phyloP scores from a whole-genome alignment of 2,113 vertebrate genomes.

The Nanger granti region DNA sequence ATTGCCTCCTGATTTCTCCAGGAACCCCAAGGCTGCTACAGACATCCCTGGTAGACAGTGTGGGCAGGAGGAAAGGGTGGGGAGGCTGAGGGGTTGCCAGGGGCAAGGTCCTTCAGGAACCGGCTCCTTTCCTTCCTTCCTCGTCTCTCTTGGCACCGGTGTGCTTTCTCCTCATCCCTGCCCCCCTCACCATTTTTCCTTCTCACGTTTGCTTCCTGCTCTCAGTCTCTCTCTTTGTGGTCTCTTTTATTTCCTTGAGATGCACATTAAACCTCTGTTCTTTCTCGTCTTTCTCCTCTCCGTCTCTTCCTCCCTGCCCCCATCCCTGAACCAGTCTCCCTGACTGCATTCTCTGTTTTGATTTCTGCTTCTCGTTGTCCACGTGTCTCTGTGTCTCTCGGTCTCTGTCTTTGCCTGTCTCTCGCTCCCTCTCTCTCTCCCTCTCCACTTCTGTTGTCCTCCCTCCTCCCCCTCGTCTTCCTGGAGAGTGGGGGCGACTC shows the following conservation, averaged over 20 bases:
- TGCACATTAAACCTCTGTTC: neutral
- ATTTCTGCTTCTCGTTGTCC: neutral
- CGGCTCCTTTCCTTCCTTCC: neutral
- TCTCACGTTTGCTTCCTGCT: neutral
- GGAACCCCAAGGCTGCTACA: rapidly evolving
- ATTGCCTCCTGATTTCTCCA: neutral
- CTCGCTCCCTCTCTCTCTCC: neutral
- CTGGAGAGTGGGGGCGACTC: conserved; percentile 32
- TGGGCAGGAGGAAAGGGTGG: neutral
- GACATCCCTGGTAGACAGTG: neutral
- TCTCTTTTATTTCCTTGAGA: neutral
- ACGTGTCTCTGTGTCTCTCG: neutral
- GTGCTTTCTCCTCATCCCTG: too few relatives aligned
- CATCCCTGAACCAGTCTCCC: neutral
- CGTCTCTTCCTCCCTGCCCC: too few relatives aligned
- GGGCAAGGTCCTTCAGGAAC: neutral
- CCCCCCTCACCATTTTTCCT: neutral
- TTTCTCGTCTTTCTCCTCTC: neutral
- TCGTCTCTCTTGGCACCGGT: rapidly evolving
- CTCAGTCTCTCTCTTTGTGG: neutral
- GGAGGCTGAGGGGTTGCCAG: rapidly evolving
- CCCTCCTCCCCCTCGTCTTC: neutral
- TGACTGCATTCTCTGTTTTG: too few relatives aligned
- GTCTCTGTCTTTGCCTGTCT: neutral
- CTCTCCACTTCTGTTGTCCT: neutral